phyloP scores from a whole-genome alignment of 1,140 invertebrate species.

The Cotesia typhae region DNA sequence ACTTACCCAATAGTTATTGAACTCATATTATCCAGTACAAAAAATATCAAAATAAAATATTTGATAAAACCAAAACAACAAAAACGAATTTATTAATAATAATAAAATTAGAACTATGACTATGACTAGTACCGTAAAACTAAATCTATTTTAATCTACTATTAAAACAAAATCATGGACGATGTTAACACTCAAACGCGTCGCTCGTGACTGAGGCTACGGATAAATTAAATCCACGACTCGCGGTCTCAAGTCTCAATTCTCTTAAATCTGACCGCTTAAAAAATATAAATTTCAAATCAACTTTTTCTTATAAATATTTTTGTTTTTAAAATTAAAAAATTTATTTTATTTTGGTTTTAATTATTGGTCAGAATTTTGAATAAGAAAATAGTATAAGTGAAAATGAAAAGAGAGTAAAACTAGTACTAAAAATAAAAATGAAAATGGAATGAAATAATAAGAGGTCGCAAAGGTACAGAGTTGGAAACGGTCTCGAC shows the following conservation, averaged over 20 bases:
- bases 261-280: too few relatives aligned
- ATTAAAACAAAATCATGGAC: conserved; percentile 17
- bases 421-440: not conserved
- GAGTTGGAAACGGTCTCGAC: conserved; percentile 8
- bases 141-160: conserved; percentile 7
- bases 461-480: not conserved
- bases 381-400: too few relatives aligned
- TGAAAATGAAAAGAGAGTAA: too few relatives aligned
- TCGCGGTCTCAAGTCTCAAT: not conserved
- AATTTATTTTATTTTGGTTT: too few relatives aligned
- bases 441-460: not conserved
- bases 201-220: conserved; percentile 24
- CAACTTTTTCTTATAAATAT: too few relatives aligned
- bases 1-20: conserved; percentile 32
- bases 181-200: conserved; percentile 30
- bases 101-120: not conserved
- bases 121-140: not conserved
- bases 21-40: conserved; percentile 23
- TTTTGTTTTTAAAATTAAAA: too few relatives aligned
- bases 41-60: not conserved
- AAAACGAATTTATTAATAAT: not conserved
- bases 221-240: conserved; percentile 19
- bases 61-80: not conserved
- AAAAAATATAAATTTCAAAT: too few relatives aligned
- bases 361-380: too few relatives aligned